These are phyloP conservation scores for Leuciscus waleckii DNA, from an alignment of 2,797 vertebrate species.

Conservation along the genomic window DNA sequence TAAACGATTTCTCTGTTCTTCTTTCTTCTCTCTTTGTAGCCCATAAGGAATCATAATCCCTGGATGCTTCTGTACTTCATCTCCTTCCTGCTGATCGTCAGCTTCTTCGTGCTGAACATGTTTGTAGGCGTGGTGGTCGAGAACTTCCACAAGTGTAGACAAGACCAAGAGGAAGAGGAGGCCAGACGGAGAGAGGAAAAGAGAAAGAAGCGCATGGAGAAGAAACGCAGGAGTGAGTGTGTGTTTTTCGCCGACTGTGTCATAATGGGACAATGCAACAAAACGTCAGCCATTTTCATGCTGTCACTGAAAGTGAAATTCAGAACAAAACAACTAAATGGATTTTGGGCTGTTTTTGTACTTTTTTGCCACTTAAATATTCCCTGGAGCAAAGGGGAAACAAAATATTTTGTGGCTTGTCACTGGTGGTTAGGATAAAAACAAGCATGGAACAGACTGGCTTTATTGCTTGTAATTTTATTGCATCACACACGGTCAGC, in stretches of 20 bases:
- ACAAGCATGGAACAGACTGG: neutral
- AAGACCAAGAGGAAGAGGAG: conserved; percentile 97
- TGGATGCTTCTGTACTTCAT: conserved; percentile 99
- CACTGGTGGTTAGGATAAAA: neutral
- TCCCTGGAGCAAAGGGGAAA: neutral
- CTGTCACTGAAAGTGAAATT: neutral
- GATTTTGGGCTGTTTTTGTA: neutral
- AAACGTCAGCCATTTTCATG: neutral
- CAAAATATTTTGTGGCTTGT: neutral
- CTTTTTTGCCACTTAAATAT: conserved; percentile 3
- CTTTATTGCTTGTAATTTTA: neutral
- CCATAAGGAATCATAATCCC: conserved; percentile 91
- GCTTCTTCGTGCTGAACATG: conserved; percentile 99
- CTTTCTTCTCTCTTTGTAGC: conserved; percentile 37
- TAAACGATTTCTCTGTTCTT: conserved; percentile 13
- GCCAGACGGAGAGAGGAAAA: conserved; percentile 91
- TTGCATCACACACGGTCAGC: neutral
- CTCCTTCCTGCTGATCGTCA: conserved; percentile 98
- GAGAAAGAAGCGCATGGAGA: conserved; percentile 83
- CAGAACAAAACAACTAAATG: neutral
- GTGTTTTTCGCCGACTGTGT: neutral
- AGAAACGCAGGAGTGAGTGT: conserved; percentile 88
- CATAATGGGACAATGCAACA: neutral
- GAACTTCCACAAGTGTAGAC: conserved; percentile 97
- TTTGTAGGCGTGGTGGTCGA: conserved; percentile 97